Base-by-base conservation (phyloP, 2,113 vertebrate genomes). In the Alexandromys fortis region DNA sequence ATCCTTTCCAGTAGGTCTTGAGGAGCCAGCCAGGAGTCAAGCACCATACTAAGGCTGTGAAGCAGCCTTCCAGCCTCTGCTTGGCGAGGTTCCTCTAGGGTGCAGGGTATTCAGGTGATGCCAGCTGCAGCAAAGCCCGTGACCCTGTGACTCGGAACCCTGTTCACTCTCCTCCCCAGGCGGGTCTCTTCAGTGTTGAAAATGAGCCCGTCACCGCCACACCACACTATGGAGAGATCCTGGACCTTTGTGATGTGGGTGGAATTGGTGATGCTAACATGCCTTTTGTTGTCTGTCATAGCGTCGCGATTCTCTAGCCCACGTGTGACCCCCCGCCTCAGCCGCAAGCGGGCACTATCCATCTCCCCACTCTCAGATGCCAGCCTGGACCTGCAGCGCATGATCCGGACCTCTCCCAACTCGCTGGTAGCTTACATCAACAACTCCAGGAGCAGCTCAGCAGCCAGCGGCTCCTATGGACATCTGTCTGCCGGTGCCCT, bases 401-500 rank as follows among this genome's bases (percentile, higher is more conserved):
- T 99, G 99, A 99, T 99, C 98, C 99, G 99, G 89, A 99, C 99
- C 58, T 99, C 99, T 0, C 99, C 99, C 92, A 99, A 99, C 98
- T 99, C 99, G 0, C 98, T 99, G n/a, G 99, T 99, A 97, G 99
- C 99, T 0, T 99, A 99, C 97, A 99, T 99, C 98, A 99, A 99
- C 98, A 99, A 99, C 97, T 99, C 99, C 0, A 99, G 99, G n/a
- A 99, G 99, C 98, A 99, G 99, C 97, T 99, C 99, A 0, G 99
- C 99, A 0, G 99, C 99, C 8, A 99, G 99, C 94, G 99, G 99
- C 96, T 99, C 99, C 91, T 99, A 99, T 0, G 99, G 99, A 0
- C 99, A 99, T 98, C 98, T 99, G 35, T 99, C 99, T 0, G 99
- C 99, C 0, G 99, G 99, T 4, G 98, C 99, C 5, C 99, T 99